These are phyloP conservation scores for Lithophane leautieri DNA, from an alignment of 2,888 invertebrate species.

Conservation along the genomic window DNA sequence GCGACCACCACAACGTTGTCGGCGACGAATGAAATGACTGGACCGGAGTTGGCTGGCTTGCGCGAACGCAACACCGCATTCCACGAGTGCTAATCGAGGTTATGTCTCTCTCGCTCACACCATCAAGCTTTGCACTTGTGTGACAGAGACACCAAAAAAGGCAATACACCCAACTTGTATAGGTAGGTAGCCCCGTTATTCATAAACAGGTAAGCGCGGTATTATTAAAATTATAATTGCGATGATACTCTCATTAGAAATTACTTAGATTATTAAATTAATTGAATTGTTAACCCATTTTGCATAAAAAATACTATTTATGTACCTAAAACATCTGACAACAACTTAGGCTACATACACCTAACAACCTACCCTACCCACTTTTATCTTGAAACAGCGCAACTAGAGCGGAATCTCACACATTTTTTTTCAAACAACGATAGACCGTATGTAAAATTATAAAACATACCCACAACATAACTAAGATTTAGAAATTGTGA, in stretches of 20 bases:
- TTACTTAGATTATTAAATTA: constrained; percentile 38
- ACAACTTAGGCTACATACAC: neutral
- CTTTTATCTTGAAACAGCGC: constrained; percentile 55
- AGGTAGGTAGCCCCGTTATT: constrained; percentile 87
- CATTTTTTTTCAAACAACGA: constrained; percentile 60
- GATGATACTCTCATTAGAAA: constrained; percentile 50
- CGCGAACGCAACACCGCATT: constrained; percentile 88
- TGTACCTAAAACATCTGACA: neutral
- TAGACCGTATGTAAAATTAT: constrained; percentile 49
- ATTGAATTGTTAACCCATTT: constrained; percentile 16
- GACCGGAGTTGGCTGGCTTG: constrained; percentile 79
- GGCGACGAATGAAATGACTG: constrained; percentile 85
- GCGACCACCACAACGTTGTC: constrained; percentile 77
- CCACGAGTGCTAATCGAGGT: constrained; percentile 82
- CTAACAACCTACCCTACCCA: constrained; percentile 25
- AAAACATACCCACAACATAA: constrained; percentile 36
- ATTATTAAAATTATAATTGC: constrained; percentile 73
- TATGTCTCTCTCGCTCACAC: constrained; percentile 78
- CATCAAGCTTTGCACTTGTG: constrained; percentile 29
- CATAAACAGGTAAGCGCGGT: constrained; percentile 84
- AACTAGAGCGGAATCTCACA: constrained; percentile 69
- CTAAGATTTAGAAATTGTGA: constrained; percentile 69
- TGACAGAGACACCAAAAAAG: constrained; percentile 68
- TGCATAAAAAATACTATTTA: neutral
- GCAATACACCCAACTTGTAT: constrained; percentile 73